Evolutionary conservation across 35 echinoderm and acorn worm species (phyloP).

Genomic region (Heliocidaris erythrogramma): DNA sequence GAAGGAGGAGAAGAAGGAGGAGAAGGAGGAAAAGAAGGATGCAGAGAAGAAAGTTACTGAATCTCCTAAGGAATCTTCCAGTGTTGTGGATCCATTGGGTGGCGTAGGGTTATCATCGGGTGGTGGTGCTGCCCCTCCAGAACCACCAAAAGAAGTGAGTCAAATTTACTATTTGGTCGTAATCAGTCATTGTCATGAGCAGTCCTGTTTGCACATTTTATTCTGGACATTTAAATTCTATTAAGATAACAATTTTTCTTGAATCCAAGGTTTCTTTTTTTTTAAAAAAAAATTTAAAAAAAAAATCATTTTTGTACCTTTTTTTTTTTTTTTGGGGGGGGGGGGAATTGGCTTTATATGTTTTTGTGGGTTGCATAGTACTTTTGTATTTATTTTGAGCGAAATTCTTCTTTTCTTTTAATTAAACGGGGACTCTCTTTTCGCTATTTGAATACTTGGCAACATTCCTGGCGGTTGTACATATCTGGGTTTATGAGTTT

Average conservation of each 20-base stretch:
- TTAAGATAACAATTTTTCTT: neutral
- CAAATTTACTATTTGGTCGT: neutral
- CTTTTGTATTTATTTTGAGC: too few relatives aligned
- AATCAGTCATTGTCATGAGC: neutral
- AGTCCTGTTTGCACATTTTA: neutral
- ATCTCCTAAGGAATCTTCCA: neutral
- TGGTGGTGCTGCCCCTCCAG: neutral
- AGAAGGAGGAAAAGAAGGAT: neutral
- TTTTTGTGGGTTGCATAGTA: too few relatives aligned
- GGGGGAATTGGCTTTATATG: too few relatives aligned
- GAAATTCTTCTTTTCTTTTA: too few relatives aligned
- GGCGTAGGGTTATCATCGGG: neutral
- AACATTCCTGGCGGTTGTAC: too few relatives aligned
- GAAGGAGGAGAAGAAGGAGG: too few relatives aligned
- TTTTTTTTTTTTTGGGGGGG: too few relatives aligned
- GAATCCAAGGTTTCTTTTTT: neutral
- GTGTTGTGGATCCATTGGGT: neutral
- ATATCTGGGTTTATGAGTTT: too few relatives aligned
- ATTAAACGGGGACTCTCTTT: too few relatives aligned
- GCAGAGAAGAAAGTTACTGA: neutral
- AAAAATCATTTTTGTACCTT: neutral
- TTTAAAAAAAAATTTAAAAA: too few relatives aligned
- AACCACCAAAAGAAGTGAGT: conserved; percentile 27
- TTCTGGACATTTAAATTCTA: neutral
- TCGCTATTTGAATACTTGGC: too few relatives aligned